Conservation (phyloP, 2,797 vertebrate genomes). For the Argentina silus region DNA sequence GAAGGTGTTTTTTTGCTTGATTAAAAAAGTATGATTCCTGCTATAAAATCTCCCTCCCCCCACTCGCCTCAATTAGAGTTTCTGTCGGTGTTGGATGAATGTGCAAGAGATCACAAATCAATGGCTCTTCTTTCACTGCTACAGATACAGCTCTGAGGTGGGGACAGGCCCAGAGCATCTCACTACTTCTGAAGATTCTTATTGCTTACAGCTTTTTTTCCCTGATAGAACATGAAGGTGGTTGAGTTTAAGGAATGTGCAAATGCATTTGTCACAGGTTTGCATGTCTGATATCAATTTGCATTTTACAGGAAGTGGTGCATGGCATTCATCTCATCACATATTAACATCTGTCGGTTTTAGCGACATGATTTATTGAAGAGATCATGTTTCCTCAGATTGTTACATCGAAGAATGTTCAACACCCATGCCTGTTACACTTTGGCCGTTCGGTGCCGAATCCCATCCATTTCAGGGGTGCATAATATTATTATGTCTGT, state of each 20-base stretch:
- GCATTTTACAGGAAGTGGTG: not conserved
- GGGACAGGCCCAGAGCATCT: constrained; percentile 32
- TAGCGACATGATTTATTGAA: not conserved
- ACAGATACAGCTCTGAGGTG: constrained; percentile 34
- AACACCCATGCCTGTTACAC: not conserved
- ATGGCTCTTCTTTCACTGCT: constrained; percentile 33
- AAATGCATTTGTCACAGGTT: constrained; percentile 33
- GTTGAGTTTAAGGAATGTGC: constrained; percentile 28
- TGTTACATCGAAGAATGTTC: not conserved
- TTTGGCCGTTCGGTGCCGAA: not conserved
- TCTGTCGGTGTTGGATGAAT: constrained; percentile 19
- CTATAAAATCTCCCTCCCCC: not conserved
- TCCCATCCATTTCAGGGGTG: not conserved
- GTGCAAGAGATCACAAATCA: constrained; percentile 32
- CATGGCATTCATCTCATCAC: not conserved
- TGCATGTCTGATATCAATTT: constrained; percentile 39
- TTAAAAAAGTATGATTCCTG: constrained; percentile 17
- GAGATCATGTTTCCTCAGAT: not conserved
- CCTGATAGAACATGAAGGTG: constrained; percentile 15
- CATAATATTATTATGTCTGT: not conserved
- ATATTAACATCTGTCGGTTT: not conserved
- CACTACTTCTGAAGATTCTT: constrained; percentile 50
- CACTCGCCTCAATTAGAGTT: constrained; percentile 26
- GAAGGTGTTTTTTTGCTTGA: constrained; percentile 27
- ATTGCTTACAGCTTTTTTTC: constrained; percentile 45